Conservation (phyloP, 2,797 vertebrate genomes). For the Lindbergichthys nudifrons region DNA sequence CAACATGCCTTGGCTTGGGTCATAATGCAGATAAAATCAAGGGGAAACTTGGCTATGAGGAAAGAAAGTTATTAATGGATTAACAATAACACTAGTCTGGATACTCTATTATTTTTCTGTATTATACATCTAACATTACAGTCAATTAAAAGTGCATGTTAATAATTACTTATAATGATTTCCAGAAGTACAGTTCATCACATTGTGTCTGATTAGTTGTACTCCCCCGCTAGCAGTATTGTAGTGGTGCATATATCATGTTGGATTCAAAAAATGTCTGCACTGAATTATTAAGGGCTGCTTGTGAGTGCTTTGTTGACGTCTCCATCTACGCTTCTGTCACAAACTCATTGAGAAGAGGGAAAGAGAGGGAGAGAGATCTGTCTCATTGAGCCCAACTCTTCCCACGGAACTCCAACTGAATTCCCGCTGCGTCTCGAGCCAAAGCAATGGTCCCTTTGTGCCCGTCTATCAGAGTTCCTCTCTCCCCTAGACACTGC, state of each 20-base stretch:
- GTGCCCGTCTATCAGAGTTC: slow-evolving; percentile 64
- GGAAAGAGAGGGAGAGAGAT: slow-evolving; percentile 47
- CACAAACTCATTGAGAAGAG: slow-evolving; percentile 47
- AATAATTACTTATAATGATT: slow-evolving; percentile 42
- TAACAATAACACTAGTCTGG: slow-evolving; percentile 25
- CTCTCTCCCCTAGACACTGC: slow-evolving; percentile 64
- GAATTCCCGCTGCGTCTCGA: slow-evolving; percentile 66
- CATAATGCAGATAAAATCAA: slow-evolving; percentile 45
- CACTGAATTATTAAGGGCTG: slow-evolving; percentile 37
- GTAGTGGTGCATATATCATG: slow-evolving; percentile 34
- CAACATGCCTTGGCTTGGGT: slow-evolving; percentile 49
- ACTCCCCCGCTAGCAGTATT: slow-evolving; percentile 17
- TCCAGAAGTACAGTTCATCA: slow-evolving; percentile 29
- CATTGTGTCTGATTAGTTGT: slow-evolving; percentile 23
- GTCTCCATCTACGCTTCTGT: slow-evolving; percentile 50
- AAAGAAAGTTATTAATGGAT: slow-evolving; percentile 37
- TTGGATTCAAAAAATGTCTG: slow-evolving; percentile 32
- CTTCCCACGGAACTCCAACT: slow-evolving; percentile 74
- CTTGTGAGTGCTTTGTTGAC: slow-evolving; percentile 44
- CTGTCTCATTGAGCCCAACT: slow-evolving; percentile 62
- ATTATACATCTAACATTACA: slow-evolving; percentile 20
- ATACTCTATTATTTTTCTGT: slow-evolving; percentile 18
- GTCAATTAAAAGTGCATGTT: slow-evolving; percentile 24
- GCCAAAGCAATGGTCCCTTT: slow-evolving; percentile 75
- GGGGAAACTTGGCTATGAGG: slow-evolving; percentile 15